Conservation (phyloP, 2,113 vertebrate species). For the Tupaia tana region DNA sequence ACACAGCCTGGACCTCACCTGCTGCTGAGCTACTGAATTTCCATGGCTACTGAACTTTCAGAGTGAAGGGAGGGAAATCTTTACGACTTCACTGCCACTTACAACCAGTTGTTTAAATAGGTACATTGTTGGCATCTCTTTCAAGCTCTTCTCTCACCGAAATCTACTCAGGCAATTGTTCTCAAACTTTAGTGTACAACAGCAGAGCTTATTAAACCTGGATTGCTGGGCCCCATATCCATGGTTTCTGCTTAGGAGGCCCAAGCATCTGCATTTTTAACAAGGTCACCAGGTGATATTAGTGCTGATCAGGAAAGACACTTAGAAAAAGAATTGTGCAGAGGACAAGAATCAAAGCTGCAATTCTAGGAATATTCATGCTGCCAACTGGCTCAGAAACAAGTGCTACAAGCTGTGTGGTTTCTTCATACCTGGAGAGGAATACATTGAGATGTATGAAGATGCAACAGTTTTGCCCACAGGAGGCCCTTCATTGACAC, state of each 20-base stretch:
- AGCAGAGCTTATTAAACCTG: background rate
- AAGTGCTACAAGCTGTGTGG: background rate
- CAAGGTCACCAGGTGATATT: background rate
- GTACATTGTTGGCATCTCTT: background rate
- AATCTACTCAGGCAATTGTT: background rate
- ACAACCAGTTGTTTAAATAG: background rate
- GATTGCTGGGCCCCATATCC: background rate
- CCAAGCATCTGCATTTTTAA: background rate
- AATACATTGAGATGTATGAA: fast-evolving
- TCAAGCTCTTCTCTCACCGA: background rate
- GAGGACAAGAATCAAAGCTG: background rate
- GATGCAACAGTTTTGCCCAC: background rate
- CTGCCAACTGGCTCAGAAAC: background rate
- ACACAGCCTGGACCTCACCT: background rate
- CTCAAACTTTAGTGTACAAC: background rate
- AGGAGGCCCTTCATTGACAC: fast-evolving
- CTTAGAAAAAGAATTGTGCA: background rate
- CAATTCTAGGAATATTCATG: background rate
- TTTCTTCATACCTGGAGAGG: too few relatives aligned
- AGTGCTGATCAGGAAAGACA: background rate
- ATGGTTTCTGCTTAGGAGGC: background rate
- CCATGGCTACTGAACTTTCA: background rate
- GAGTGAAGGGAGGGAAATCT: background rate
- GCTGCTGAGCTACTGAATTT: background rate
- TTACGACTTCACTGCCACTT: background rate